phyloP scores from a whole-genome alignment of 2,888 invertebrate species.

The Lucinisca nassula region DNA sequence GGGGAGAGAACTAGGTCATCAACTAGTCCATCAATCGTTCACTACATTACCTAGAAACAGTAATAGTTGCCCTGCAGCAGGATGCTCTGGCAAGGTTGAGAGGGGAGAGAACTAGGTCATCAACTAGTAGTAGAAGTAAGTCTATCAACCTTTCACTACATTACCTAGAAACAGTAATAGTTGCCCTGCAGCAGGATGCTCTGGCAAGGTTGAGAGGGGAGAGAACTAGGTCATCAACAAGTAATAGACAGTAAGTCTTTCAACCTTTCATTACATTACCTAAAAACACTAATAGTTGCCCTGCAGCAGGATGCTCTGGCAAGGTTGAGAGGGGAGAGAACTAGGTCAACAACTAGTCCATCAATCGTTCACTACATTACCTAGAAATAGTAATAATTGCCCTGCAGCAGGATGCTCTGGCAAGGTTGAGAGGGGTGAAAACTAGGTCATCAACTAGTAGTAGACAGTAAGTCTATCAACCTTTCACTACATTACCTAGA shows the following conservation, averaged over 20 bases:
- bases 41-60: slow-evolving; percentile 85
- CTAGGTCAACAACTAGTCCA: slow-evolving; percentile 84
- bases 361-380: slow-evolving; percentile 86
- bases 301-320: slow-evolving; percentile 80
- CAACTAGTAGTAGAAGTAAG: slow-evolving; percentile 68
- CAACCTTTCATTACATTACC: slow-evolving; percentile 86
- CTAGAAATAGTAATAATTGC: slow-evolving; percentile 86
- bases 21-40: slow-evolving; percentile 85
- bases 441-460: slow-evolving; percentile 82
- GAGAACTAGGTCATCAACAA: slow-evolving; percentile 53
- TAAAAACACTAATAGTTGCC: slow-evolving; percentile 85
- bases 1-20: slow-evolving; percentile 52
- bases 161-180: slow-evolving; percentile 85
- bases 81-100: slow-evolving; percentile 69
- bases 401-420: slow-evolving; percentile 79
- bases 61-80: slow-evolving; percentile 85
- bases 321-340: slow-evolving; percentile 51
- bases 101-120: slow-evolving; percentile 49
- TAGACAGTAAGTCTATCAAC: slow-evolving; percentile 85
- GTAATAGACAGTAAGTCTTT: slow-evolving; percentile 70
- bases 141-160: slow-evolving; percentile 87
- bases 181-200: slow-evolving; percentile 82
- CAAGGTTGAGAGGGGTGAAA: slow-evolving; percentile 53
- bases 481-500: slow-evolving; percentile 86
- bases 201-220: slow-evolving; percentile 56